These are phyloP conservation scores for Octonoba sinensis DNA, from an alignment of 2,888 invertebrate genomes.

Conservation along the genomic window DNA sequence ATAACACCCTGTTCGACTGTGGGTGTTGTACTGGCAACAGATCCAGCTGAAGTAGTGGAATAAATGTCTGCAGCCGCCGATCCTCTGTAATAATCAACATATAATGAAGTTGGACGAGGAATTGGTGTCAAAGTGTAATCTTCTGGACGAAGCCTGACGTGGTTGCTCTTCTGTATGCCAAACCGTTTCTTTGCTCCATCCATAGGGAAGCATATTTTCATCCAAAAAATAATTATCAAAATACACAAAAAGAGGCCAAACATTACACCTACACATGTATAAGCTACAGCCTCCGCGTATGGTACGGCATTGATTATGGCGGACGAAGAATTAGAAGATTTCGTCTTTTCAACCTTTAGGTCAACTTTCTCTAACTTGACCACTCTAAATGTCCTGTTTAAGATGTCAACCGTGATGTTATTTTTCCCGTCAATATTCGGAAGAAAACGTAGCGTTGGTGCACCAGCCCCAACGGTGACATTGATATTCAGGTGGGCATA, in stretches of 20 bases:
- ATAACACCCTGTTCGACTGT: slow-evolving; percentile 60
- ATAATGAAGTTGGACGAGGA: slow-evolving; percentile 65
- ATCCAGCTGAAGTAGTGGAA: slow-evolving; percentile 59
- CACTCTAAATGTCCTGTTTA: slow-evolving; percentile 47
- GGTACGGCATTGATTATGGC: slow-evolving; percentile 43
- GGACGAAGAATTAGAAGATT: slow-evolving; percentile 28
- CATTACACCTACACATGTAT: slow-evolving; percentile 63
- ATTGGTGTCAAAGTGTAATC: slow-evolving; percentile 66
- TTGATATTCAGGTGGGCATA: slow-evolving; percentile 51
- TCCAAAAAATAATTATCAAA: slow-evolving; percentile 54
- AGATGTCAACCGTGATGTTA: slow-evolving; percentile 49
- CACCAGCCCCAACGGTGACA: slow-evolving; percentile 32
- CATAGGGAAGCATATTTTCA: slow-evolving; percentile 63
- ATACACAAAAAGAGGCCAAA: slow-evolving; percentile 65
- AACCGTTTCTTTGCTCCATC: slow-evolving; percentile 45
- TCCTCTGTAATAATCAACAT: slow-evolving; percentile 64
- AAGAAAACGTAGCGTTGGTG: slow-evolving; percentile 28
- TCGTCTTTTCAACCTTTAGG: slow-evolving; percentile 26
- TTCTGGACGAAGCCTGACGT: slow-evolving; percentile 65
- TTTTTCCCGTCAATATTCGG: slow-evolving; percentile 32
- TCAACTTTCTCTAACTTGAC: slow-evolving; percentile 52
- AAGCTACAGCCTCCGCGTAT: slow-evolving; percentile 62
- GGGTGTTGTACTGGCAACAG: slow-evolving; percentile 62
- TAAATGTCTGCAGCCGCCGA: slow-evolving; percentile 51
- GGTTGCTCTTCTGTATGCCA: slow-evolving; percentile 44